A percentile compares a stretch with the other conserved stretches of the same genome.
Evolutionary conservation across 2,113 vertebrate genomes (phyloP).

Genomic region (Sphaerodactylus townsendi): DNA sequence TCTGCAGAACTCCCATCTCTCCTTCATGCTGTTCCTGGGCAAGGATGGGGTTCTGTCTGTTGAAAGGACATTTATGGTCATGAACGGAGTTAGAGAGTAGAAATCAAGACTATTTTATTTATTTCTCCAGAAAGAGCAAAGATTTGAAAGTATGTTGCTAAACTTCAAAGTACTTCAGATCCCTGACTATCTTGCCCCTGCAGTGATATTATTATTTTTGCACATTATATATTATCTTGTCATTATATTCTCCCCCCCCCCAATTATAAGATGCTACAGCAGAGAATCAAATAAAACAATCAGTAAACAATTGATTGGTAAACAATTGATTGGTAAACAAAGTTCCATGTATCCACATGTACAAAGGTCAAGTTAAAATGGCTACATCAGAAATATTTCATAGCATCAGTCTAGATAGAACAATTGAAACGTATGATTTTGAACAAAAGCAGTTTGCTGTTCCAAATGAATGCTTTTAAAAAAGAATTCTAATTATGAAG

Average conservation of each 20-base stretch:
- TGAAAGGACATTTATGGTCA: background rate
- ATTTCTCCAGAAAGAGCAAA: background rate
- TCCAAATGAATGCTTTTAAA: background rate
- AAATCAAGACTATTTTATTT: background rate
- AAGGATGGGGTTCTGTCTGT: background rate
- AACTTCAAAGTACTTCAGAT: rapidly evolving
- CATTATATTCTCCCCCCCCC: background rate
- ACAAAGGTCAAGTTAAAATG: rapidly evolving
- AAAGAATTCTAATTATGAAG: no score
- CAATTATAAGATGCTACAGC: background rate
- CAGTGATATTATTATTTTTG: conserved; percentile 5
- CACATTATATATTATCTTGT: background rate
- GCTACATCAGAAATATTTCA: background rate
- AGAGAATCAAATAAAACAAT: no score
- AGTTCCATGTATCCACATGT: background rate
- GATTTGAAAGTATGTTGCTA: conserved; percentile 15
- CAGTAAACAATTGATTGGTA: background rate
- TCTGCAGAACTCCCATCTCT: no score
- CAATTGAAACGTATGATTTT: background rate
- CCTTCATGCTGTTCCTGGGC: no score
- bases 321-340: background rate
- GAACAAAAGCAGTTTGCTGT: background rate
- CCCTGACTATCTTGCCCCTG: background rate
- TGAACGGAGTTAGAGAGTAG: background rate
- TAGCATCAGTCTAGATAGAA: background rate